These are phyloP conservation scores for Eretmochelys imbricata DNA, from an alignment of 2,113 vertebrate species.

Conservation along the genomic window DNA sequence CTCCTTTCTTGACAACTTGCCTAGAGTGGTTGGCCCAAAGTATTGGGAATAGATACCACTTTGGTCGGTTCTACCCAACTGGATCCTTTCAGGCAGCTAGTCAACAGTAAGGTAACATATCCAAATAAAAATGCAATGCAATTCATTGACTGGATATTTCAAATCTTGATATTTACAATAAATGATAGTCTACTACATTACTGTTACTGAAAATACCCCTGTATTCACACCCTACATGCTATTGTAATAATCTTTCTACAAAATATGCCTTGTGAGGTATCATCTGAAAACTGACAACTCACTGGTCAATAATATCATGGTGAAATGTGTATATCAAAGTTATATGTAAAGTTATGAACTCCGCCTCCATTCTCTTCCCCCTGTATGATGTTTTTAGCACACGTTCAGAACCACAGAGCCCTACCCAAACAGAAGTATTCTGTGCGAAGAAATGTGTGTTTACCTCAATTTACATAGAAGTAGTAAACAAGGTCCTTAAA, in stretches of 20 bases:
- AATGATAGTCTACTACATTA: not conserved
- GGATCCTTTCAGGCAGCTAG: conserved; percentile 45
- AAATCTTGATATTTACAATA: not conserved
- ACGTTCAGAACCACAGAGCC: too few relatives aligned
- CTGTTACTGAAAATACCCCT: not conserved
- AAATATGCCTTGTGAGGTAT: not conserved
- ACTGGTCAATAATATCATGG: not conserved
- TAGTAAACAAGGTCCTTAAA: too few relatives aligned
- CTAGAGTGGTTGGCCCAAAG: conserved; percentile 53
- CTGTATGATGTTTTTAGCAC: too few relatives aligned
- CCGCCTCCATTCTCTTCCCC: too few relatives aligned
- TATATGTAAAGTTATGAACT: not conserved
- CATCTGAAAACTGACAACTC: not conserved
- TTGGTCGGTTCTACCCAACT: conserved; percentile 3
- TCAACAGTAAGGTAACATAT: not conserved
- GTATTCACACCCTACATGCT: not conserved
- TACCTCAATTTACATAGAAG: not conserved
- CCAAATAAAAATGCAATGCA: not conserved
- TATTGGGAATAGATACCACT: conserved; percentile 46
- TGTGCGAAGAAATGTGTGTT: not conserved
- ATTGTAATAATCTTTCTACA: not conserved
- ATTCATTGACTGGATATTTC: not conserved
- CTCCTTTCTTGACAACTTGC: conserved; percentile 70
- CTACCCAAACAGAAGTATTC: not conserved
- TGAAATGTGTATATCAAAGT: not conserved